Base-by-base conservation (phyloP, 2,888 invertebrate genomes). In the Lasioglossum morio region DNA sequence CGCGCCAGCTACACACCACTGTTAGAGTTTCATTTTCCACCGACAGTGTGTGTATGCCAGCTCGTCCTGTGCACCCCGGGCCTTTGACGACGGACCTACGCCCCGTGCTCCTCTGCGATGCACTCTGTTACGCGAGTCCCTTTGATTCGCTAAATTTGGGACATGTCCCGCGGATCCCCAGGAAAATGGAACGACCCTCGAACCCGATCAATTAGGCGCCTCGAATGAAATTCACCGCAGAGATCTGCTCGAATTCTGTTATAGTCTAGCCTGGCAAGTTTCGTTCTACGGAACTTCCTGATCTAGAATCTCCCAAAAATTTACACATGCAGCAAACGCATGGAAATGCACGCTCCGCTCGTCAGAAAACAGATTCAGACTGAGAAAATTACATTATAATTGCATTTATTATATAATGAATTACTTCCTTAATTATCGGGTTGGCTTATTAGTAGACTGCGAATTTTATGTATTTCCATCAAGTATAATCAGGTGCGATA, bases 1-100 rank as follows among this genome's bases (percentile, higher is more conserved):
- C 72, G 75, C 43, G 60, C 74, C 69, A 40, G 48, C n/a, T 66
- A 30, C 14, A 30, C 66, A 30, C 82, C 63, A 40, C 72, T 63
- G 82, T 79, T 70, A 76, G 79, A 85, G 78, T 85, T 76, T 79
- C 79, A 77, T 79, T 85, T 83, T 83, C 79, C 72, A 79, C 23
- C 74, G 78, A 72, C 53, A 53, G 10, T 4, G 8, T 53, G 48
- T 53, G 48, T 53, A 53, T 46, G 60, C 5, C 48, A 37, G 19
- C 12, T 19, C 53, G n/a, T 19, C n/a, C 63, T 57, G 82, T 48
- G 14, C 37, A 43, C 40, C 10, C 8, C 53, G 53, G 34, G 37
- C 72, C 83, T 85, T 85, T 83, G 72, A 85, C 30, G 69, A 34
- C 40, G 43, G 34, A 69, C 66, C 63, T 53, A 53, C 53, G 53